Base-by-base conservation (phyloP, 2,888 invertebrate species). In the Ametastegia equiseti region DNA sequence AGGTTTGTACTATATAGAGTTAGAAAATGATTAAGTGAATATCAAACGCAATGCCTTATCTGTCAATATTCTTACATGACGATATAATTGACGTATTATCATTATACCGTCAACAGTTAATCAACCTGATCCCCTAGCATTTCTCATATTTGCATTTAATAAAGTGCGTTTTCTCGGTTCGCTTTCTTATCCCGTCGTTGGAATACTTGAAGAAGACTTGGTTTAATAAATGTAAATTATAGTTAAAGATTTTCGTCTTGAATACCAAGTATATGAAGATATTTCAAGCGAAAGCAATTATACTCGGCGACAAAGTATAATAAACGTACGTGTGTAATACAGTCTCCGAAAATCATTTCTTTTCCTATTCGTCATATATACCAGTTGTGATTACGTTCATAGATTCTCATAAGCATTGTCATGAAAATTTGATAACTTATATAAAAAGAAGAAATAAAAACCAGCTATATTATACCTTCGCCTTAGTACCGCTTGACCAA, bases 41-140 rank as follows among this genome's bases (percentile, higher is more conserved):
- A 87, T 88, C 87, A 88, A 88, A 88, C 83, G 84, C 85, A 86
- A 88, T 88, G 88, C 88, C 88, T 89, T 88, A 88, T 86, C 85
- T 84, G 85, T 88, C 83, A 82, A 87, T 86, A 75, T 54, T 75
- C 75, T 75, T 75, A 75, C 54, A 6, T 75, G 75, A 75, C 50
- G 75, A 54, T 75, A 54, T 75, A 54, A 75, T 75, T 75, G 75
- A 75, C 19, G 75, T 54, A 30, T 54, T 33, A 75, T 54, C 50
- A 54, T 33, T 75, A 19, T 54, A 75, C n/a, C 54, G 54, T 75
- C 75, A 71, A 54, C 23, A 11, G 19, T 23, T 54, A 36, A 54
- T 75, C 13, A 54, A 75, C 36, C n/a, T 75, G n/a, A n/a, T n/a
- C n/a, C 7, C 9, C 50, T 19, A 75, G 6, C n/a, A n/a, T 71